Evolutionary conservation across 2,113 vertebrate species (phyloP).

Genomic region (Sus scrofa): DNA sequence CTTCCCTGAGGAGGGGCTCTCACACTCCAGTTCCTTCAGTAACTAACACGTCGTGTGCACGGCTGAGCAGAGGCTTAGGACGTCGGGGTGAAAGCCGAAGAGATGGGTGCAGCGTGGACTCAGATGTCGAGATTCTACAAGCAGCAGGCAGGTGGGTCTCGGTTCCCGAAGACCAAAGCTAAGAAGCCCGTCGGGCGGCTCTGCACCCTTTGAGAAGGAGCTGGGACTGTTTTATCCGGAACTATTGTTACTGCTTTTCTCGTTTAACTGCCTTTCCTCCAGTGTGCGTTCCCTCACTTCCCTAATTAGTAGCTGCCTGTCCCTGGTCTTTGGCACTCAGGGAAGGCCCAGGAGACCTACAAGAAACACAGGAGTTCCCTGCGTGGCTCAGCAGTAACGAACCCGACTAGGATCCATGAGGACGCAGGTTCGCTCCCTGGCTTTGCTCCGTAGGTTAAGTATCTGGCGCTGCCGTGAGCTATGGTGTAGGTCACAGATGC

Average conservation of each 20-base stretch:
- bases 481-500: too few species aligned
- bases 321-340: neutral
- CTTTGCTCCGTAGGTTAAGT: too few species aligned
- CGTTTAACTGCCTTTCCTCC: neutral
- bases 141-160: neutral
- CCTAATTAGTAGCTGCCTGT: neutral
- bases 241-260: accelerated
- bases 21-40: neutral
- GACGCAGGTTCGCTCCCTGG: too few species aligned
- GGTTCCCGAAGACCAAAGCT: neutral
- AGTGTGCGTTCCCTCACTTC: neutral
- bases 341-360: neutral
- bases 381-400: too few species aligned
- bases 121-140: neutral
- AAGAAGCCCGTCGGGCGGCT: neutral
- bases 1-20: neutral
- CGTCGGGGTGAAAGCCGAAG: neutral
- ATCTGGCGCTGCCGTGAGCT: too few species aligned
- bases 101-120: too few species aligned
- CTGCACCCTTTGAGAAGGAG: neutral
- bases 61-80: neutral
- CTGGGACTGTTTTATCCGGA: neutral
- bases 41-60: neutral
- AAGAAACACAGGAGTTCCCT: too few species aligned
- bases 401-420: too few species aligned